These are phyloP conservation scores for Urocitellus parryii DNA, from an alignment of 2,113 vertebrate species.

Conservation along the genomic window DNA sequence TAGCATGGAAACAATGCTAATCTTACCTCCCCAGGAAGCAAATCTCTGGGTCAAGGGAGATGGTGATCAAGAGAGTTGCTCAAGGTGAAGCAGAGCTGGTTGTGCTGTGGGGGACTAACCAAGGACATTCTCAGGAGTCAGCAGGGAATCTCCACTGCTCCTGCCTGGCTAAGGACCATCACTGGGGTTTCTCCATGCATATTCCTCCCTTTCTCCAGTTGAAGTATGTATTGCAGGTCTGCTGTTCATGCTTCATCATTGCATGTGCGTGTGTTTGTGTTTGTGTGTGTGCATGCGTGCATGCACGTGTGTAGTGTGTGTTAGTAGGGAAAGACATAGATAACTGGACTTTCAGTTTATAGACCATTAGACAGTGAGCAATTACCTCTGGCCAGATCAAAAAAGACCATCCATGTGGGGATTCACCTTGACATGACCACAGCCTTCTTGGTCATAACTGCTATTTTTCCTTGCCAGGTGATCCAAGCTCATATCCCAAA, in stretches of 20 bases:
- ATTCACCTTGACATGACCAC: too few species aligned
- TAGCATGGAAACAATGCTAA: not conserved
- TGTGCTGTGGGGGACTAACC: too few species aligned
- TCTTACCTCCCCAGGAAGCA: not conserved
- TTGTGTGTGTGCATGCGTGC: too few species aligned
- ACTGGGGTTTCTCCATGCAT: not conserved
- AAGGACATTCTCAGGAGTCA: accelerated
- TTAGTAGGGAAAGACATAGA: too few species aligned
- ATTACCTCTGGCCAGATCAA: not conserved
- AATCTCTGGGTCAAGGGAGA: not conserved
- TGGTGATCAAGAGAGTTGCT: not conserved
- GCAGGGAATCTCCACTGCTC: accelerated
- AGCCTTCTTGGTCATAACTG: too few species aligned
- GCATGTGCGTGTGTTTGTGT: too few species aligned
- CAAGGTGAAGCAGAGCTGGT: not conserved
- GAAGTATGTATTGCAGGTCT: too few species aligned
- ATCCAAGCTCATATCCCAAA: too few species aligned
- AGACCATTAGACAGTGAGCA: not conserved
- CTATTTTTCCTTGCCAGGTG: too few species aligned
- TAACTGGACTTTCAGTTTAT: not conserved
- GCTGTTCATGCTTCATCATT: not conserved
- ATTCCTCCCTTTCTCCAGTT: not conserved
- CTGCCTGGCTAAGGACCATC: not conserved
- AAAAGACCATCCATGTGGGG: not conserved
- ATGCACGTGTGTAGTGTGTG: too few species aligned